These are phyloP conservation scores for Drosophila kanapiae DNA, from an alignment of 1,140 invertebrate genomes.

Conservation along the genomic window DNA sequence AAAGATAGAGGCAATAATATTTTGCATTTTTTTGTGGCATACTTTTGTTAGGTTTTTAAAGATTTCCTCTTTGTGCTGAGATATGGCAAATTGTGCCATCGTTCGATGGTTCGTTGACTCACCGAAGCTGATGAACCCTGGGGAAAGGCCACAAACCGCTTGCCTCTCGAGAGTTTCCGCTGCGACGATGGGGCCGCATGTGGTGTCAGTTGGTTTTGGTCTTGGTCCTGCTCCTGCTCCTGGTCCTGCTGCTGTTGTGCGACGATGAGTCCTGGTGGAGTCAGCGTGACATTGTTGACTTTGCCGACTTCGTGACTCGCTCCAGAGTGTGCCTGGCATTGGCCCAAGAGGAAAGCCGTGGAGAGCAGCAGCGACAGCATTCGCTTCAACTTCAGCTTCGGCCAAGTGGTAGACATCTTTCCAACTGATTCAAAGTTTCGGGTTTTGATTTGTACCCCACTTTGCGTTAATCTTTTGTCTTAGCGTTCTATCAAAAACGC, in stretches of 20 bases:
- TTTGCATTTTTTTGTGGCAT: background rate
- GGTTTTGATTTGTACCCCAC: slow-evolving; percentile 31
- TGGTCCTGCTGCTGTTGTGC: slow-evolving; percentile 1
- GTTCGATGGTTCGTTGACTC: slow-evolving; percentile 58
- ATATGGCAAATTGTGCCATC: slow-evolving; percentile 17
- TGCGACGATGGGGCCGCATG: slow-evolving; percentile 59
- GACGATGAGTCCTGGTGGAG: slow-evolving; percentile 43
- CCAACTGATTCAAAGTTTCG: slow-evolving; percentile 62
- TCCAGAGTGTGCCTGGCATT: slow-evolving; percentile 41
- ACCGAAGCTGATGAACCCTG: slow-evolving; percentile 84
- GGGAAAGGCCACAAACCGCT: slow-evolving; percentile 85
- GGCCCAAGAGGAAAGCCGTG: slow-evolving; percentile 40
- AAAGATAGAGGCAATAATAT: background rate
- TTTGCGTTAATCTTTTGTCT: slow-evolving; percentile 25
- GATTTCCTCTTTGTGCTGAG: background rate
- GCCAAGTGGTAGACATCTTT: slow-evolving; percentile 59
- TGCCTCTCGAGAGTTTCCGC: slow-evolving; percentile 74
- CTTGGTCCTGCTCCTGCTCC: slow-evolving; percentile 16
- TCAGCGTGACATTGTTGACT: slow-evolving; percentile 69
- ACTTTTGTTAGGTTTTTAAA: background rate
- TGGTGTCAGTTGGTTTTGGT: slow-evolving; percentile 43
- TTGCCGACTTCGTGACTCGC: slow-evolving; percentile 44
- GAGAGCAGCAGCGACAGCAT: slow-evolving; percentile 9
- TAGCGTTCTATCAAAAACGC: slow-evolving; percentile 21
- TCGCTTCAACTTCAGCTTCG: slow-evolving; percentile 18